Evolutionary conservation across 2,888 invertebrate genomes (phyloP).

Genomic region (Lapara coniferarum): DNA sequence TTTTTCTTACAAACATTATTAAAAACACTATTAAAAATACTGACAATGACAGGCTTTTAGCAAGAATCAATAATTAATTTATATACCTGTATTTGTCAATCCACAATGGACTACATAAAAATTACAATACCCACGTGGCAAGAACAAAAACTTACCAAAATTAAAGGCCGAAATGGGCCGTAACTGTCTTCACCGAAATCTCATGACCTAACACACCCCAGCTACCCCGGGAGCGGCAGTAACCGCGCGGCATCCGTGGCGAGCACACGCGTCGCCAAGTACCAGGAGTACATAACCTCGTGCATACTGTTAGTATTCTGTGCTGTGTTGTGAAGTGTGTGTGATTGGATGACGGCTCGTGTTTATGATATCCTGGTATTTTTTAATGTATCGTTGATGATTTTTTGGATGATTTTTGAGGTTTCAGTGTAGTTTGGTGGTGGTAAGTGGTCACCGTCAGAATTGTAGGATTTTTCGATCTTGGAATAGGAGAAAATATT

Average conservation of each 20-base stretch:
- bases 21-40: too few relatives aligned
- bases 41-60: too few relatives aligned
- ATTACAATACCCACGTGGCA: neutral
- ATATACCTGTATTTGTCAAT: too few relatives aligned
- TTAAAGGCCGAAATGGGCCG: constrained; percentile 8
- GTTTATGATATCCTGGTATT: constrained; percentile 1
- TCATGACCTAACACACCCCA: constrained; percentile 70
- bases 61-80: too few relatives aligned
- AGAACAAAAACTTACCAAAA: neutral
- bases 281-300: neutral
- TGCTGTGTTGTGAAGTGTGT: constrained; percentile 8
- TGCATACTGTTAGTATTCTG: constrained; percentile 6
- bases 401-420: neutral
- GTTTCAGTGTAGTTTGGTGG: neutral
- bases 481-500: neutral
- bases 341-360: constrained; percentile 3
- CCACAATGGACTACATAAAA: too few relatives aligned
- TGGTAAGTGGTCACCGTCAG: neutral
- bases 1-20: too few relatives aligned
- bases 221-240: constrained; percentile 47
- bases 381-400: too few relatives aligned
- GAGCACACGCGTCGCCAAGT: neutral
- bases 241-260: constrained; percentile 29
- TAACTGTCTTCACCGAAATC: constrained; percentile 71
- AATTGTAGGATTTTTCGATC: neutral